These are phyloP conservation scores for Subanguina moxae DNA, from an alignment of 1,140 invertebrate species.

Conservation along the genomic window DNA sequence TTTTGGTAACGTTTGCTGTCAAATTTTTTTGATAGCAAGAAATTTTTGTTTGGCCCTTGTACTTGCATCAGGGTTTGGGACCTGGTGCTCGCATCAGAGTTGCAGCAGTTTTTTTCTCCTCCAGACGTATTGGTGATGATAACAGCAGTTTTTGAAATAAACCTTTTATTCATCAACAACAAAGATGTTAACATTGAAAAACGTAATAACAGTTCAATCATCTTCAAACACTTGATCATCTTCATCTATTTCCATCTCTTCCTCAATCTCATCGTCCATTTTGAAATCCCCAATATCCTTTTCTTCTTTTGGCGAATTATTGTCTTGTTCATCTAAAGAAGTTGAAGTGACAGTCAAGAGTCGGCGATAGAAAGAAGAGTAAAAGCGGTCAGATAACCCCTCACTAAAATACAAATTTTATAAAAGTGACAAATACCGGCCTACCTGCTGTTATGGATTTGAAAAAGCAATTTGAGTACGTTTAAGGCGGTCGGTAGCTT, in stretches of 20 bases:
- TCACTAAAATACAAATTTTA: constrained; percentile 49
- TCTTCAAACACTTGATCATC: constrained; percentile 27
- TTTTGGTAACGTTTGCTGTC: too few relatives aligned
- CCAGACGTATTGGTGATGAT: too few relatives aligned
- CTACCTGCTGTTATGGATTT: constrained; percentile 69
- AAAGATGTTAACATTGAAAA: neutral
- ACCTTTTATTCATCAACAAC: too few relatives aligned
- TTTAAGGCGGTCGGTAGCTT: constrained; percentile 77
- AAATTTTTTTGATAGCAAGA: too few relatives aligned
- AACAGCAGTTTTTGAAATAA: too few relatives aligned
- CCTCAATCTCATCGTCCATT: constrained; percentile 60
- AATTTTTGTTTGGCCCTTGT: too few relatives aligned
- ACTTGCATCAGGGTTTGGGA: too few relatives aligned
- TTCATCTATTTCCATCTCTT: constrained; percentile 60
- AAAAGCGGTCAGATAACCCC: constrained; percentile 70
- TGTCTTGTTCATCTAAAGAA: constrained; percentile 68
- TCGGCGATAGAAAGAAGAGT: constrained; percentile 81
- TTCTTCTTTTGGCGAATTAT: constrained; percentile 45
- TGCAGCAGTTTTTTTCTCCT: too few relatives aligned
- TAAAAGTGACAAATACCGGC: constrained; percentile 41
- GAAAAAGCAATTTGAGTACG: constrained; percentile 78
- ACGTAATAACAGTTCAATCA: neutral
- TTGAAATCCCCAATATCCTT: constrained; percentile 59
- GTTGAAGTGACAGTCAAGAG: constrained; percentile 73
- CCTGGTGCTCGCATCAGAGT: too few relatives aligned